These are phyloP conservation scores for Phalera bucephala DNA, from an alignment of 2,888 invertebrate species.

Conservation along the genomic window DNA sequence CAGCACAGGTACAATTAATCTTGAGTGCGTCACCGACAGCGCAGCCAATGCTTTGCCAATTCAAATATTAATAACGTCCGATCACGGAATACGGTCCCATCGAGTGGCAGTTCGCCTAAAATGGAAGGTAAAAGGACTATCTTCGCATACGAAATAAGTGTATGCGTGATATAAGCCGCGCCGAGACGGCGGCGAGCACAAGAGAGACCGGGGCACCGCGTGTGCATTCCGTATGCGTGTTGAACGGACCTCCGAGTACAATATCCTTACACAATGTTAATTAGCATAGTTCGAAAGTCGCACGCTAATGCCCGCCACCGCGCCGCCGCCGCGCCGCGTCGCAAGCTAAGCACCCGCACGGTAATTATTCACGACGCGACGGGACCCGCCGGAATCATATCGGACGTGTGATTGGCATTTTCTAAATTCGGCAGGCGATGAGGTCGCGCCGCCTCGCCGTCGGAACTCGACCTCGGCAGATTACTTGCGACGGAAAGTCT, in stretches of 20 bases:
- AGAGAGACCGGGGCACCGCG: neutral
- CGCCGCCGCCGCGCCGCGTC: neutral
- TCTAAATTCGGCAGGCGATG: neutral
- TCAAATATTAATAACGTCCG: no score
- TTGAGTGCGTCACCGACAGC: neutral
- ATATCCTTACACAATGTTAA: neutral
- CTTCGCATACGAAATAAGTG: neutral
- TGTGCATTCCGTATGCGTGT: neutral
- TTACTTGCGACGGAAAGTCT: neutral
- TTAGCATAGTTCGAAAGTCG: neutral
- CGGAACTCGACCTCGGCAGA: neutral
- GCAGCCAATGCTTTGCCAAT: no score
- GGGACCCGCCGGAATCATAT: neutral
- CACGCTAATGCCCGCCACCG: neutral
- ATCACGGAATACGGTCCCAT: no score
- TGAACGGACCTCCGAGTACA: neutral
- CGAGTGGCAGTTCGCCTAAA: no score
- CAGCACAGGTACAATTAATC: neutral
- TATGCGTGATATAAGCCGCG: neutral
- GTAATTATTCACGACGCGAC: neutral
- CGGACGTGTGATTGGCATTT: neutral
- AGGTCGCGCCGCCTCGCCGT: neutral
- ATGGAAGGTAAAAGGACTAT: neutral
- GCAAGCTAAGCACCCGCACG: neutral
- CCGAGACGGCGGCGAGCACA: no score